phyloP scores from a whole-genome alignment of 1,140 invertebrate genomes.

The Drosophila varians region DNA sequence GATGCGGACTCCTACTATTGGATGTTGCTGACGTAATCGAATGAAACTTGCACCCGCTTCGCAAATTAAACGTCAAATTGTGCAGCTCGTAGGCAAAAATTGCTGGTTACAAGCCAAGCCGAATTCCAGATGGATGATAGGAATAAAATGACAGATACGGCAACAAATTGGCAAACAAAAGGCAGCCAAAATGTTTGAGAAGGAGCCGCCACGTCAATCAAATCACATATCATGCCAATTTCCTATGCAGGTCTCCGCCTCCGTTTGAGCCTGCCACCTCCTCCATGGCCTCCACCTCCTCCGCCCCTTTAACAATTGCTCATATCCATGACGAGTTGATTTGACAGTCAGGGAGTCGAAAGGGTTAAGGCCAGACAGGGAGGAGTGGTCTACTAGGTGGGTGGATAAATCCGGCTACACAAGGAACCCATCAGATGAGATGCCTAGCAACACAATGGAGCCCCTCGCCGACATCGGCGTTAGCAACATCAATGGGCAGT shows the following conservation, averaged over 20 bases:
- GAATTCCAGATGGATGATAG: slow-evolving; percentile 49
- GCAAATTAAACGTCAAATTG: slow-evolving; percentile 59
- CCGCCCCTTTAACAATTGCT: slow-evolving; percentile 31
- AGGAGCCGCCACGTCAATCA: slow-evolving; percentile 60
- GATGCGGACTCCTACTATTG: background rate
- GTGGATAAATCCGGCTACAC: slow-evolving; percentile 8
- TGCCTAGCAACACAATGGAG: slow-evolving; percentile 24
- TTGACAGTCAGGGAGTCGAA: slow-evolving; percentile 51
- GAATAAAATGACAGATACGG: slow-evolving; percentile 67
- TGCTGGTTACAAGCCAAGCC: slow-evolving; percentile 49
- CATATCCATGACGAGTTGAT: slow-evolving; percentile 70
- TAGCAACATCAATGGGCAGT: slow-evolving; percentile 52
- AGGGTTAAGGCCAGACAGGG: slow-evolving; percentile 20
- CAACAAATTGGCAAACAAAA: slow-evolving; percentile 53
- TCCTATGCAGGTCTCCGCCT: slow-evolving; percentile 46
- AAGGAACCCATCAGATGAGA: slow-evolving; percentile 17
- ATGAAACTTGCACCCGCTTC: slow-evolving; percentile 9
- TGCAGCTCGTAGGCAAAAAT: slow-evolving; percentile 39
- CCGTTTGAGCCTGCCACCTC: background rate
- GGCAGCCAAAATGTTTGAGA: slow-evolving; percentile 22
- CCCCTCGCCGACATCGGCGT: slow-evolving; percentile 15
- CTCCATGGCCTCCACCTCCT: too few relatives aligned
- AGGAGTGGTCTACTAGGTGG: background rate
- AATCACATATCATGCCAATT: slow-evolving; percentile 78
- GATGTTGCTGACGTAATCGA: slow-evolving; percentile 38